Percentiles rank a stretch among this genome's conserved stretches.
These are phyloP conservation scores for Pantherophis vulpinus DNA, from an alignment of 2,797 vertebrate species.

Conservation along the genomic window DNA sequence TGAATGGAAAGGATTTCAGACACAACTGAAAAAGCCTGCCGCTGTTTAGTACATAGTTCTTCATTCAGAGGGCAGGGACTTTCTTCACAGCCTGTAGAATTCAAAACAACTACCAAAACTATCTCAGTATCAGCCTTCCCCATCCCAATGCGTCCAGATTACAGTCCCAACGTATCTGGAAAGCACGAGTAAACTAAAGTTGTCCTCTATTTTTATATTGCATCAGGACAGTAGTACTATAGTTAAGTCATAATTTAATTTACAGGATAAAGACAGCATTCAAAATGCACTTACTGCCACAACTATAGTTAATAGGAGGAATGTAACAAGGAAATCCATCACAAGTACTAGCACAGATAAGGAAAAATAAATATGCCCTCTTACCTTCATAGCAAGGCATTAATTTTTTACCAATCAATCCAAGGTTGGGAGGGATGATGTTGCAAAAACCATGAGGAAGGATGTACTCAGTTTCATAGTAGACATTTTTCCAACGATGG, in stretches of 20 bases:
- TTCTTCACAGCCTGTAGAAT: neutral
- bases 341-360: neutral
- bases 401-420: conserved; percentile 80
- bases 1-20: neutral
- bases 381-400: conserved; percentile 98
- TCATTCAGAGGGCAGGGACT: neutral
- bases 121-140: neutral
- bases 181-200: neutral
- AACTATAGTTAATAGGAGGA: neutral
- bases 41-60: neutral
- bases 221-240: neutral
- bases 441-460: conserved; percentile 95
- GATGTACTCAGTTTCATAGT: conserved; percentile 89
- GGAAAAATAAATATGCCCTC: neutral
- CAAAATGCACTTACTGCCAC: neutral
- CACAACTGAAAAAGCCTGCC: neutral
- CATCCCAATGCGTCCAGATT: neutral
- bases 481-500: conserved; percentile 98
- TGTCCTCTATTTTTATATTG: neutral
- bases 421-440: conserved; percentile 87
- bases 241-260: neutral
- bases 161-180: neutral
- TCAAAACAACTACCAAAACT: neutral
- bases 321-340: neutral
- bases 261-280: neutral